Conservation (phyloP, 2,113 vertebrate species). For the Solenodon paradoxus region DNA sequence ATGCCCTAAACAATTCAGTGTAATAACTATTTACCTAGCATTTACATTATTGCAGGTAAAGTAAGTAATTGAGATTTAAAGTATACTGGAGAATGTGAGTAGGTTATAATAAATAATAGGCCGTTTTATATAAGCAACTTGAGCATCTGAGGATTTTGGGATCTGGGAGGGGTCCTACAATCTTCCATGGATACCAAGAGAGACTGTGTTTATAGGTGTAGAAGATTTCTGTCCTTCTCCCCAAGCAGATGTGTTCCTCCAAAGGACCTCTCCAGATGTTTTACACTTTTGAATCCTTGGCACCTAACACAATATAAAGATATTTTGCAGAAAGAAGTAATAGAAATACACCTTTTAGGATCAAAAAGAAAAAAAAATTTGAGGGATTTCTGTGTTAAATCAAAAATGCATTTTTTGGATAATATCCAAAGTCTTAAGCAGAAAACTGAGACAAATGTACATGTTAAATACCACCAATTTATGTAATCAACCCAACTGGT, state of each 20-base stretch:
- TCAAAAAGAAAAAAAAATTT: neutral
- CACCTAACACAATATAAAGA: neutral
- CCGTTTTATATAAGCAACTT: neutral
- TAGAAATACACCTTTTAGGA: neutral
- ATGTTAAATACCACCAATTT: neutral
- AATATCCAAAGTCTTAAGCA: neutral
- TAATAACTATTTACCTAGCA: neutral
- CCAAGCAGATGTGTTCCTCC: fast-evolving
- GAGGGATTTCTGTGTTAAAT: neutral
- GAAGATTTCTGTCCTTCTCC: neutral
- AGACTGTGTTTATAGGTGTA: neutral
- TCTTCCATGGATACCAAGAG: neutral
- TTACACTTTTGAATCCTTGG: neutral
- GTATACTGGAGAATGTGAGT: neutral
- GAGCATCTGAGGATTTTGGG: neutral
- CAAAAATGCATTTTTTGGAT: neutral
- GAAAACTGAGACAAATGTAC: neutral
- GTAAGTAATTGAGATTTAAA: neutral
- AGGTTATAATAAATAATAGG: neutral
- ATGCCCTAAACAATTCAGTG: neutral
- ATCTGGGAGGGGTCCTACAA: neutral
- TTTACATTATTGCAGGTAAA: neutral
- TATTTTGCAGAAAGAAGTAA: neutral
- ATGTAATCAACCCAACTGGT: neutral
- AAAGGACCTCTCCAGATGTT: neutral